Evolutionary conservation across 1,140 invertebrate species (phyloP), one percentile per base, ranked within the genome.

Genomic region (Mamestra configurata): DNA sequence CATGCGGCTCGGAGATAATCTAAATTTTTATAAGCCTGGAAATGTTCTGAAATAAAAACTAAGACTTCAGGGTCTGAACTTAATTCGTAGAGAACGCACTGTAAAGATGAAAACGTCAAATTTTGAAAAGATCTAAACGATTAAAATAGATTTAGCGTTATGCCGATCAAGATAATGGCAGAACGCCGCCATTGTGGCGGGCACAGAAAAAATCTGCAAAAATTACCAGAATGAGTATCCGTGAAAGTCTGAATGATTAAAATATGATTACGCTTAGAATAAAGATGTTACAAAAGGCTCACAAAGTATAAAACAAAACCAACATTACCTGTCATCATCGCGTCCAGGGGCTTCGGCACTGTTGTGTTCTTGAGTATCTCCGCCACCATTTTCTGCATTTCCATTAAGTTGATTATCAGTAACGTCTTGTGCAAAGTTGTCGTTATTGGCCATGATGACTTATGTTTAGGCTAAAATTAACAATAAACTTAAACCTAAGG

Each of bases 401-500:
- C 96, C 96, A 89, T 96, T 96, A 88, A 96, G 93, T 90, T 95
- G 93, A 89, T 95, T 96, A 84, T 96, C 95, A 84, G 95, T 96
- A 86, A 97, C 96, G 89, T 97, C 96, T 96, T 97, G 96, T 88
- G 96, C 96, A 94, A 97, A 97, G 91, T 97, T 96, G 93, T 97
- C 96, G 92, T 94, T 95, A 93, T 92, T 94, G 68, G 93, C 92
- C 93, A 95, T 95, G 90, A 89, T 95, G 90, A 89, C 90, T 94
- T 89, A 89, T 83, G 79, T 92, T 88, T 89, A 90, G 85, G 86
- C 90, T 90, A 84, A 88, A 87, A 90, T 92, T 90, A 93, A 92
- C 86, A 88, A 87, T 90, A 93, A 93, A 93, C 93, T 95, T 94
- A 90, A 88, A 90, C 83, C 91, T 94, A 91, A 92, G 89, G 92